phyloP scores from a whole-genome alignment of 2,888 invertebrate genomes.

The Scelioninae gen. 2 region DNA sequence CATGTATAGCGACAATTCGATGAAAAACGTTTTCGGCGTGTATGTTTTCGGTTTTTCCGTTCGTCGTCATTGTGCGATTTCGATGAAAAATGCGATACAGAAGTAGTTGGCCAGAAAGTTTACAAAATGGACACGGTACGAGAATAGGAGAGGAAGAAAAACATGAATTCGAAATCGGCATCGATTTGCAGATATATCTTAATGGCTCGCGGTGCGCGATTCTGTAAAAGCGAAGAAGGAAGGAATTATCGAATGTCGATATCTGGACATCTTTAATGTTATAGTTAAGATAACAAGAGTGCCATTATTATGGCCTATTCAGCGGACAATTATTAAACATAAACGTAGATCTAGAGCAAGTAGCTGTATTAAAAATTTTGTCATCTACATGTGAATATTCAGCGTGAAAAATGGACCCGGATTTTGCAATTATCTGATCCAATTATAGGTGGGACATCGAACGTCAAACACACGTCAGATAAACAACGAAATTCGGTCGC shows the following conservation, averaged over 20 bases:
- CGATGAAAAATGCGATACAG: too few species aligned
- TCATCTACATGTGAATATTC: constrained; percentile 25
- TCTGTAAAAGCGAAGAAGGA: constrained; percentile 21
- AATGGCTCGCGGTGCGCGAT: constrained; percentile 21
- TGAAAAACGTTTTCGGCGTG: too few species aligned
- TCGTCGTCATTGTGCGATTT: too few species aligned
- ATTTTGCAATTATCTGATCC: constrained; percentile 23
- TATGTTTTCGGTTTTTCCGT: too few species aligned
- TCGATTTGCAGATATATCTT: constrained; percentile 31
- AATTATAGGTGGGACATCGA: too few species aligned
- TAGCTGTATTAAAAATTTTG: constrained; percentile 38
- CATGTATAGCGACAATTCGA: too few species aligned
- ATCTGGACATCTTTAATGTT: constrained; percentile 40
- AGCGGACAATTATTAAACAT: constrained; percentile 47
- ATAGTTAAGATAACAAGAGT: constrained; percentile 39
- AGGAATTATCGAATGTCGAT: constrained; percentile 51
- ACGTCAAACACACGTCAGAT: constrained; percentile 24
- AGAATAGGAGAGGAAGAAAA: constrained; percentile 1
- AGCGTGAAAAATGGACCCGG: constrained; percentile 18
- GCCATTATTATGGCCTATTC: constrained; percentile 40
- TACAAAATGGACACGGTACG: neutral
- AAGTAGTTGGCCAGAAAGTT: neutral
- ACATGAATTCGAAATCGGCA: constrained; percentile 17
- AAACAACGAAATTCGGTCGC: neutral
- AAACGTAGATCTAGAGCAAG: constrained; percentile 28